Percentiles rank a stretch among this genome's conserved stretches.
phyloP scores from a whole-genome alignment of 2,113 vertebrate species.

The Tricholaema leucomelas region DNA sequence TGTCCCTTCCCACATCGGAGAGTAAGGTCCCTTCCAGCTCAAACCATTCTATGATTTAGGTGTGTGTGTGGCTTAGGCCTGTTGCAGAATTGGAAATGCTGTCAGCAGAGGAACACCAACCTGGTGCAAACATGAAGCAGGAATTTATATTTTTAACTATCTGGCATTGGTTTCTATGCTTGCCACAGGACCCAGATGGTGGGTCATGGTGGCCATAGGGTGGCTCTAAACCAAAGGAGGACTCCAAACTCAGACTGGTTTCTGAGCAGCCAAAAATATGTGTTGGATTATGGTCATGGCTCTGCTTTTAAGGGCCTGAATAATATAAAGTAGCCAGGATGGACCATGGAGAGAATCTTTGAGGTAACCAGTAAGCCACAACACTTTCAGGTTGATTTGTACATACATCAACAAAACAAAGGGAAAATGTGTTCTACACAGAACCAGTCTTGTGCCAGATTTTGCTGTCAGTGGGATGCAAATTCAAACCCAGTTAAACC shows the following conservation, averaged over 20 bases:
- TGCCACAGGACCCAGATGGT: neutral
- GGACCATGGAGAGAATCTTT: neutral
- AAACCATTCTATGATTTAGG: too few species aligned
- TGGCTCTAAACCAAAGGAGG: neutral
- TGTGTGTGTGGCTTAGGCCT: neutral
- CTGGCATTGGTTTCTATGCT: fast-evolving
- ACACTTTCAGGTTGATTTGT: neutral
- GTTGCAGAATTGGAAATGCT: fast-evolving
- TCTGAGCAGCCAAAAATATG: neutral
- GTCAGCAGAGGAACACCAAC: neutral
- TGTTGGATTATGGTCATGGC: neutral
- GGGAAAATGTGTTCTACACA: neutral
- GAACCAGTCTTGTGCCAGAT: neutral
- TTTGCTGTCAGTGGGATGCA: neutral
- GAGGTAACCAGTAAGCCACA: neutral
- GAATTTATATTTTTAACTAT: neutral
- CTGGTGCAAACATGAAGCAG: fast-evolving
- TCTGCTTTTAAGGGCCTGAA: neutral
- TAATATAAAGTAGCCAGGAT: neutral
- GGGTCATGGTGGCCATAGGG: neutral
- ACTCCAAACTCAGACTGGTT: neutral
- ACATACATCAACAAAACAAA: neutral
- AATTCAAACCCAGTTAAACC: neutral
- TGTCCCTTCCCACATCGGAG: too few species aligned
- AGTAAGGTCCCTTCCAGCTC: too few species aligned